Evolutionary conservation across 2,113 vertebrate genomes (phyloP), one percentile per base, ranked within the genome.

Genomic region (Chelonoidis abingdonii): DNA sequence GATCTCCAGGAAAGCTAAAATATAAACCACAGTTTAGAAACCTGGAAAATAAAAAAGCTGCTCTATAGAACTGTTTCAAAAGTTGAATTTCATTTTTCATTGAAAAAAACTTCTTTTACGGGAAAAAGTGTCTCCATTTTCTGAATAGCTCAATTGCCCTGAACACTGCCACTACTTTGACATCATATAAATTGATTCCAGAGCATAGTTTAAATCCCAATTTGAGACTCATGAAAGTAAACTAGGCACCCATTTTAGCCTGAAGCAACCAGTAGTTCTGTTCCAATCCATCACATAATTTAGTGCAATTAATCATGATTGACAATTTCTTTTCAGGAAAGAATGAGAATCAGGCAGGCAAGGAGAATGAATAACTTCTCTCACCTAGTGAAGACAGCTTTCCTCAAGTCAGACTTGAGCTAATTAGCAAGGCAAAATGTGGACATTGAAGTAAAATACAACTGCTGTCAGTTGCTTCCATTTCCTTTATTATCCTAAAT

Each of bases 301-400:
- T 94, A 97, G 94, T 92, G 93, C 95, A 98, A 96, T 98, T 98
- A 97, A 93, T 80, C 69, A 8, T 96, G 97, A 96, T 44, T 94
- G 97, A 94, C 97, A 96, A 75, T 97, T 96, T 94, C 84, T 97
- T 97, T 92, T 93, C 94, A 91, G 91, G 83, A 96, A 96, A 91
- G 84, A 91, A 96, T 95, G 96, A 62, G 89, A 96, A 82, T 75
- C 79, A 97, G 94, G 80, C 54, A 14, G 90, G 88, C 53, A 84
- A 90, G 35, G 57, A 93, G 85, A 94, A 97, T 87, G 82, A 97
- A 95, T 94, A 95, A 96, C 95, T 98, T 97, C 85, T 89, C 56
- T 56, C 85, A 80, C 89, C 89, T 80, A 16, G 41, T 83, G 92
- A 19, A 97, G 94, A 95, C 13, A 38, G 88, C 47, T 95, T 86